Base-by-base conservation (phyloP, 1,140 invertebrate genomes). In the Sogatella furcifera region DNA sequence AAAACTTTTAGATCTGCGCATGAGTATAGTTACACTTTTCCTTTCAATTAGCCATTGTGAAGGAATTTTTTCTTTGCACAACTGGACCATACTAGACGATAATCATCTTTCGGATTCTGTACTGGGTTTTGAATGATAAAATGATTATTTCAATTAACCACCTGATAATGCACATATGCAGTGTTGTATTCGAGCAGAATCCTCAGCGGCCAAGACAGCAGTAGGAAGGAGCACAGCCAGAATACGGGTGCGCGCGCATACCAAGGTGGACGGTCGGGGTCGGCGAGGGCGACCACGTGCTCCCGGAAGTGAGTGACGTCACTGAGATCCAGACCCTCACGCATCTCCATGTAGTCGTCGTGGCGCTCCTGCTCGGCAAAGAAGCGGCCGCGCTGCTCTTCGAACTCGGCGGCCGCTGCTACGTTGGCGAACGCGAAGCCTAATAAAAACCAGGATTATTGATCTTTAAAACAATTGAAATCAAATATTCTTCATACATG, bases 311-410 rank as follows among this genome's bases (percentile, higher is more conserved):
- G 74, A 10, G 67, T 28, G n/a, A 76, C 72, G 66, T 79, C 78
- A 4, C 77, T 79, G 13, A 94, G 76, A 71, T 92, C 90, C 53
- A 94, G 78, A 11, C 90, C 89, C 69, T 94, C 91, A 4, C 86
- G 74, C 80, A 90, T 91, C 75, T 94, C 90, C 85, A 92, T 88
- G 71, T 92, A 92, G 72, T 92, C 89, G 68, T 92, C 90, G 52
- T 83, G 80, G 15, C 84, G 70, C 73, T 90, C 89, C 73, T 92
- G 82, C 56, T 90, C 87, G 28, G 83, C 81, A 67, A 92, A 92
- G 73, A 94, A 94, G 64, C 85, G 74, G 13, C 85, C 82, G 62
- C 90, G 76, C 67, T 92, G 88, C 64, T 90, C 87, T 69, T 92
- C 89, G 69, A 92, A 92, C 74, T 89, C 89, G 68, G 79, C 83